Evolutionary conservation across 2,113 vertebrate species (phyloP).

Genomic region (Rissa tridactyla): DNA sequence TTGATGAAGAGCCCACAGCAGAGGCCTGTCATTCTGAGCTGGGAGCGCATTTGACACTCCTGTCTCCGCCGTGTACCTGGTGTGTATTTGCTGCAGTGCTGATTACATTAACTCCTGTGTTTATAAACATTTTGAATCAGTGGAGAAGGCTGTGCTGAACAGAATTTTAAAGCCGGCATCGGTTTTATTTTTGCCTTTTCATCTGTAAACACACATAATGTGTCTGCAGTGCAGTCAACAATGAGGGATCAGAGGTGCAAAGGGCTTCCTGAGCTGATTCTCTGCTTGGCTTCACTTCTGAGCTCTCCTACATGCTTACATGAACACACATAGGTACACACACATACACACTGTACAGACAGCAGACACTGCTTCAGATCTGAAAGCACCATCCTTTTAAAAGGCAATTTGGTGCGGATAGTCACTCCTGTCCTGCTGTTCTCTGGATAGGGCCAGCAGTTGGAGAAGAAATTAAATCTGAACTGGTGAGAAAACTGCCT

Average conservation of each 20-base stretch:
- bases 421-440: not conserved
- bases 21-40: conserved; percentile 34
- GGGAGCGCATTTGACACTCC: conserved; percentile 45
- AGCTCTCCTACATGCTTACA: not conserved
- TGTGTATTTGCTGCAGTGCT: conserved; percentile 74
- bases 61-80: conserved; percentile 66
- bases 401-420: not conserved
- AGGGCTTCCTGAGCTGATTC: conserved; percentile 19
- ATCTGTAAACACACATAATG: conserved; percentile 20
- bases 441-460: not conserved
- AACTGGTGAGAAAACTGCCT: conserved; percentile 8
- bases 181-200: conserved; percentile 43
- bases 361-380: not conserved
- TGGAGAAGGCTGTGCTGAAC: conserved; percentile 37
- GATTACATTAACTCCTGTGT: conserved; percentile 75
- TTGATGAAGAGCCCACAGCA: conserved; percentile 39
- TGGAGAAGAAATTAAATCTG: not conserved
- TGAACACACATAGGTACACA: accelerated
- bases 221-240: not conserved
- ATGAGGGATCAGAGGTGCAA: conserved; percentile 20
- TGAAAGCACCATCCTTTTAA: not conserved
- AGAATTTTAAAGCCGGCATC: conserved; percentile 39
- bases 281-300: conserved; percentile 12
- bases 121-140: conserved; percentile 77
- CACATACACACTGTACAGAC: accelerated